These are phyloP conservation scores for Sturnus vulgaris DNA, from an alignment of 2,113 vertebrate species.

Conservation along the genomic window DNA sequence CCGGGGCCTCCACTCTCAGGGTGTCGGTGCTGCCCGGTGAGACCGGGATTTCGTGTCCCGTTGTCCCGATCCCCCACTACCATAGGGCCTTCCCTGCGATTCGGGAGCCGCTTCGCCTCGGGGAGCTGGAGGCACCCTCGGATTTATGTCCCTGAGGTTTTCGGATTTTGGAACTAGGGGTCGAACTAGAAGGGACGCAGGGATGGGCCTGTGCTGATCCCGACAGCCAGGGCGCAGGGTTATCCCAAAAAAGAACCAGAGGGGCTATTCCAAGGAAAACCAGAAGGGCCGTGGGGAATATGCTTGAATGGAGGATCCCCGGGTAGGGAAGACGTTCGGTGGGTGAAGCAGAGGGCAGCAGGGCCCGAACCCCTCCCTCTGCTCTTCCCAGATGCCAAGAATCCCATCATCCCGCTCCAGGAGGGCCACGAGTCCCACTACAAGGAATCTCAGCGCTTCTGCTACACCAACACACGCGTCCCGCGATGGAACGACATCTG, in stretches of 20 bases:
- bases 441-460: conserved; percentile 68
- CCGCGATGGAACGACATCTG: conserved; percentile 89
- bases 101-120: background rate
- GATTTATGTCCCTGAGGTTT: fast-evolving
- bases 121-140: fast-evolving
- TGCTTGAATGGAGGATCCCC: fast-evolving
- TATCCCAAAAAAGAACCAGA: background rate
- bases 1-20: no score
- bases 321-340: fast-evolving
- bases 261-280: fast-evolving
- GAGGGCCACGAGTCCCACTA: conserved; percentile 51
- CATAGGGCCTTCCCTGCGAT: fast-evolving
- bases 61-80: fast-evolving
- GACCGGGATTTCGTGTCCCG: no score
- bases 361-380: background rate
- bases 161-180: fast-evolving
- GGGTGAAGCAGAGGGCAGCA: background rate
- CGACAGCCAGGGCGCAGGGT: fast-evolving
- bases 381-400: background rate
- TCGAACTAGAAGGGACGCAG: fast-evolving
- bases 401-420: conserved; percentile 48
- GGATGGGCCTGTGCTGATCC: background rate
- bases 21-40: background rate
- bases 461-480: conserved; percentile 75
- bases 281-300: fast-evolving